Evolutionary conservation across 2,888 invertebrate genomes (phyloP).

Genomic region (Galeopsomyia nigrocyanea): DNA sequence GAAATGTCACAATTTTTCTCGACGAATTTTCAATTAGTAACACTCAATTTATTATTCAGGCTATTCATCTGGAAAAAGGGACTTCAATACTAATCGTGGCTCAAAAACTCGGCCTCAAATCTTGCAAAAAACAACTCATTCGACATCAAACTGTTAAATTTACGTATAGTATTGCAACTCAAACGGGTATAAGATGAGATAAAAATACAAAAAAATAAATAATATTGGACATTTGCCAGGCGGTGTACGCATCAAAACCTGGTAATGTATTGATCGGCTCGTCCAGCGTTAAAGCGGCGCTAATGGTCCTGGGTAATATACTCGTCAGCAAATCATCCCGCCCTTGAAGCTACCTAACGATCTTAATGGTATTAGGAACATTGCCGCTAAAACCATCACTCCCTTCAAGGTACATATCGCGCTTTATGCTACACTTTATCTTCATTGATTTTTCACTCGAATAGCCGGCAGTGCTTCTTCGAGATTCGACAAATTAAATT

Average conservation of each 20-base stretch:
- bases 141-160: constrained; percentile 72
- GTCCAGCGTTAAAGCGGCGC: constrained; percentile 75
- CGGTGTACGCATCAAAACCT: constrained; percentile 31
- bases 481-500: no score
- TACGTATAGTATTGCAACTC: constrained; percentile 55
- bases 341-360: constrained; percentile 72
- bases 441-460: constrained; percentile 54
- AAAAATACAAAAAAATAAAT: neutral
- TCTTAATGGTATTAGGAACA: constrained; percentile 53
- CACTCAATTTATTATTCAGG: no score
- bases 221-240: constrained; percentile 10
- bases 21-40: no score
- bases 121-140: constrained; percentile 74
- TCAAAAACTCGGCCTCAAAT: no score
- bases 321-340: constrained; percentile 73
- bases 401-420: constrained; percentile 68
- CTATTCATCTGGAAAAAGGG: constrained; percentile 13
- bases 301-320: constrained; percentile 74
- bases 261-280: constrained; percentile 79
- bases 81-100: no score
- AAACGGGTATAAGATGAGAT: neutral
- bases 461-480: constrained; percentile 8
- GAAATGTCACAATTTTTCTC: no score
- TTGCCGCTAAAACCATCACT: constrained; percentile 54
- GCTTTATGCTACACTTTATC: no score